Evolutionary conservation across 2,113 vertebrate genomes (phyloP).

Genomic region (Pangasianodon hypophthalmus): DNA sequence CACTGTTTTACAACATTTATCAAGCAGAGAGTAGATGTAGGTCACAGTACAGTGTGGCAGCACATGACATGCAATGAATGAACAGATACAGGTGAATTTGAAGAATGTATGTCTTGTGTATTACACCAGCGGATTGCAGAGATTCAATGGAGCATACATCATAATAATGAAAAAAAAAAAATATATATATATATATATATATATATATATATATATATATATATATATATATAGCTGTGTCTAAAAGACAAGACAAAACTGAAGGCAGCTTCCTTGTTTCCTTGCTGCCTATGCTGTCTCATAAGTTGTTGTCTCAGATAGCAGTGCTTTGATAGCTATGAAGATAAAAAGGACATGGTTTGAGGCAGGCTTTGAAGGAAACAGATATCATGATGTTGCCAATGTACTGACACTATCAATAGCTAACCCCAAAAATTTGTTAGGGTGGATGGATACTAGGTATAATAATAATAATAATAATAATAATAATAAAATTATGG

Average conservation of each 20-base stretch:
- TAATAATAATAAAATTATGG: neutral
- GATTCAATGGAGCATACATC: neutral
- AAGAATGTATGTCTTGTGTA: neutral
- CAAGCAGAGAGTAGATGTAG: constrained; percentile 3
- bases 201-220: too few relatives aligned
- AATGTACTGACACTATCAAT: neutral
- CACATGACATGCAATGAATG: constrained; percentile 17
- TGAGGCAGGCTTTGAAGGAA: neutral
- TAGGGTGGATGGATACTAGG: neutral
- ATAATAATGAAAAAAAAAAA: neutral
- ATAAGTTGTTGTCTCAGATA: neutral
- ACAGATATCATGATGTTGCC: neutral
- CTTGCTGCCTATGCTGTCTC: too few relatives aligned
- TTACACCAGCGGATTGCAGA: neutral
- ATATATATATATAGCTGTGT: too few relatives aligned
- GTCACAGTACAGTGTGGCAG: neutral
- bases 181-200: too few relatives aligned
- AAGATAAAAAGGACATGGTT: neutral
- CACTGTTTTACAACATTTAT: neutral
- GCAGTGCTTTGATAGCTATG: neutral
- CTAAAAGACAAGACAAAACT: too few relatives aligned
- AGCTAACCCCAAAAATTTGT: neutral
- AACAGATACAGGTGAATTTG: neutral
- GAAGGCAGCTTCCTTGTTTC: too few relatives aligned
- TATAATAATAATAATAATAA: too few relatives aligned